Evolutionary conservation across 2,888 invertebrate genomes (phyloP).

Genomic region (Platycheirus albimanus): DNA sequence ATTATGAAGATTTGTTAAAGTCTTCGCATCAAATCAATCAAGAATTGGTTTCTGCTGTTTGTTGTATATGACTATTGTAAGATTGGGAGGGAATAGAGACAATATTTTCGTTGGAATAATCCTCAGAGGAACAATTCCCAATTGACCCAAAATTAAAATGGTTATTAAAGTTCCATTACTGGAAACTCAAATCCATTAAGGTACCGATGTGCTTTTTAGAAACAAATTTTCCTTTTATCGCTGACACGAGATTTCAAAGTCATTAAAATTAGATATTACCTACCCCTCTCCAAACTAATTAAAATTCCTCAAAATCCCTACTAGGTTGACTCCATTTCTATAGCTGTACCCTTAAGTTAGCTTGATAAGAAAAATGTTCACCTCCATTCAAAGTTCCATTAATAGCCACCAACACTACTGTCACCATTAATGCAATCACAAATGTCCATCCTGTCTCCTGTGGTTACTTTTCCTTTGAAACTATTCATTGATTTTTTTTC

Average conservation of each 20-base stretch:
- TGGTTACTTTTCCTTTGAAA: constrained; percentile 17
- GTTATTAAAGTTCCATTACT: constrained; percentile 26
- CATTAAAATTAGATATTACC: constrained; percentile 27
- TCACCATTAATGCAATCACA: not conserved
- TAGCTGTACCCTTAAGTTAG: constrained; percentile 15
- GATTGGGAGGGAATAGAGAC: no score
- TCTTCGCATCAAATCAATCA: constrained; percentile 42
- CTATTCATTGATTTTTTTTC: constrained; percentile 15
- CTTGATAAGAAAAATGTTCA: constrained; percentile 15
- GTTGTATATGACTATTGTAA: constrained; percentile 26
- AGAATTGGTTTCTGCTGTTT: constrained; percentile 11
- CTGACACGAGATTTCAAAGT: constrained; percentile 29
- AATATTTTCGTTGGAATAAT: no score
- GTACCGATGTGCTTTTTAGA: constrained; percentile 3
- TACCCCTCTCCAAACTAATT: constrained; percentile 28
- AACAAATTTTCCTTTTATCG: constrained; percentile 18
- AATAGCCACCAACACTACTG: not conserved
- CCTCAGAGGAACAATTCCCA: no score
- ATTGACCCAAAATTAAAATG: constrained; percentile 13
- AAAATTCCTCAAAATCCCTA: constrained; percentile 38
- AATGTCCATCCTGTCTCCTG: constrained; percentile 3
- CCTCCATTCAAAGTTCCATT: constrained; percentile 16
- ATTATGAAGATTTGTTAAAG: constrained; percentile 70
- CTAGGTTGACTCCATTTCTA: constrained; percentile 32
- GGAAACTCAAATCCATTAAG: constrained; percentile 16